These are phyloP conservation scores for Gobionotothen gibberifrons DNA, from an alignment of 2,797 vertebrate genomes.

Conservation along the genomic window DNA sequence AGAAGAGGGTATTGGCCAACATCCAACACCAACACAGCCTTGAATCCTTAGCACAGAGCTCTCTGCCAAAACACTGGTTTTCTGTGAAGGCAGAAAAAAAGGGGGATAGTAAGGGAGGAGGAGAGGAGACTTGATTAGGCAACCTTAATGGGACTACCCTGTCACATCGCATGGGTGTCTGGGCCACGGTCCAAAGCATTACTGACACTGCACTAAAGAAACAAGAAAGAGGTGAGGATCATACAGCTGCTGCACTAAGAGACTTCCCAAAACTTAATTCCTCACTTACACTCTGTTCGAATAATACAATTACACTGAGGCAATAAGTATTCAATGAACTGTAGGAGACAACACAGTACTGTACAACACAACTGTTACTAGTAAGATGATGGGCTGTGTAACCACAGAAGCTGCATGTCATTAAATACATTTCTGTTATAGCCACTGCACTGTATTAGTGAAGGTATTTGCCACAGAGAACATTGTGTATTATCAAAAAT, in stretches of 20 bases:
- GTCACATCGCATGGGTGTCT: conserved; percentile 74
- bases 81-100: conserved; percentile 67
- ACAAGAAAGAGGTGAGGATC: conserved; percentile 73
- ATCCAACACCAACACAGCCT: conserved; percentile 76
- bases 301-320: conserved; percentile 52
- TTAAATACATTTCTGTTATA: conserved; percentile 19
- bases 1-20: conserved; percentile 68
- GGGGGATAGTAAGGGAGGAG: conserved; percentile 54
- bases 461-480: conserved; percentile 10
- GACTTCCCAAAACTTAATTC: conserved; percentile 64
- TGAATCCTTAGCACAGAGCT: conserved; percentile 75
- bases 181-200: conserved; percentile 76
- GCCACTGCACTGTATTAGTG: neutral
- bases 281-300: conserved; percentile 39
- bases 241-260: conserved; percentile 56
- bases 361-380: conserved; percentile 14
- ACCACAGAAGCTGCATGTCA: conserved; percentile 23
- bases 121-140: conserved; percentile 78
- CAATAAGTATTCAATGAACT: conserved; percentile 57
- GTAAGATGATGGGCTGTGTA: conserved; percentile 9
- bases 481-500: conserved; percentile 23
- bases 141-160: conserved; percentile 78
- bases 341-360: conserved; percentile 38
- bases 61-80: conserved; percentile 70
- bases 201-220: conserved; percentile 74